Evolutionary conservation across 1,140 invertebrate genomes (phyloP).

Genomic region (Lordiphosa mommai): DNA sequence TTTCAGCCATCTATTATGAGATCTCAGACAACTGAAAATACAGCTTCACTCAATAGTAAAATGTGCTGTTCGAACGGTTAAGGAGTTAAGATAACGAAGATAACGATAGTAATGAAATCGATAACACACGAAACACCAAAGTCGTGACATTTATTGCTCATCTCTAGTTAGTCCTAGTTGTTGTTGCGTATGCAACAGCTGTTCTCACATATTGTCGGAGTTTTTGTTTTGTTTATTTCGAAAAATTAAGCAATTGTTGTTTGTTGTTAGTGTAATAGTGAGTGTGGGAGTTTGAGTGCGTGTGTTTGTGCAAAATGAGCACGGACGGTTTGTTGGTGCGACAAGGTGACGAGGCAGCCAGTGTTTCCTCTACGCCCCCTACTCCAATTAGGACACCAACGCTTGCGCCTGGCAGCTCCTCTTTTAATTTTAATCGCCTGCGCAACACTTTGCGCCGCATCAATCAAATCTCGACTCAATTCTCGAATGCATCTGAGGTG

Average conservation of each 20-base stretch:
- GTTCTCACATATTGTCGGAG: not conserved
- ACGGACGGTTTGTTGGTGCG: slow-evolving; percentile 67
- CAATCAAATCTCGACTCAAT: slow-evolving; percentile 65
- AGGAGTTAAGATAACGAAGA: not conserved
- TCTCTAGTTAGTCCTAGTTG: too few species aligned
- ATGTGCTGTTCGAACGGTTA: too few species aligned
- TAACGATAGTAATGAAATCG: too few species aligned
- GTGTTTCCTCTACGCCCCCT: slow-evolving; percentile 26
- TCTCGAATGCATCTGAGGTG: slow-evolving; percentile 66
- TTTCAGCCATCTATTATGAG: too few species aligned
- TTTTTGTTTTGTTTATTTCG: slow-evolving; percentile 53
- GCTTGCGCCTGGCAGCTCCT: slow-evolving; percentile 48
- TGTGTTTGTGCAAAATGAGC: slow-evolving; percentile 44
- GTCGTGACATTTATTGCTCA: too few species aligned
- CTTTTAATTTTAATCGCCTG: slow-evolving; percentile 66
- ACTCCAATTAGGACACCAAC: slow-evolving; percentile 20
- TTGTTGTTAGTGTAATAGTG: not conserved
- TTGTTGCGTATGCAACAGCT: too few species aligned
- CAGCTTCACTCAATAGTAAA: too few species aligned
- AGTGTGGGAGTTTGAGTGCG: not conserved
- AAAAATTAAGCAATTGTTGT: slow-evolving; percentile 4
- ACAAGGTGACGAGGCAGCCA: slow-evolving; percentile 59
- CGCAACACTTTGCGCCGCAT: slow-evolving; percentile 73
- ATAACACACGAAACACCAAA: too few species aligned
- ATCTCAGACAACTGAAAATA: too few species aligned